Evolutionary conservation across 2,888 invertebrate species (phyloP), one percentile per base, ranked within the genome.

Genomic region (Epinotia bilunana): DNA sequence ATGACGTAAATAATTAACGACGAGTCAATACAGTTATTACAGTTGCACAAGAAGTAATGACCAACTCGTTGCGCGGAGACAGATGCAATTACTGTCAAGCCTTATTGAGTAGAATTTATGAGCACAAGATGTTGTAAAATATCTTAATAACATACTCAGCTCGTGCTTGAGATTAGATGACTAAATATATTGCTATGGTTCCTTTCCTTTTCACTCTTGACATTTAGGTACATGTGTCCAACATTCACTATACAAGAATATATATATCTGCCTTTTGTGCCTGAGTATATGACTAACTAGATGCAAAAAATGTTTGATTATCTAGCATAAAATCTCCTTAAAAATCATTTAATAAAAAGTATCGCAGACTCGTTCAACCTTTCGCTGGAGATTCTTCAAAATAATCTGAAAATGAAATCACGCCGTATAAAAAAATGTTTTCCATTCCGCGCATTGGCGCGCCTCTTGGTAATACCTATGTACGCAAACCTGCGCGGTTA

Each of bases 401-500:
- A 67, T 69, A 57, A 71, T 74, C 63, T 77, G 71, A 75, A 78
- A 80, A 79, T 78, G 76, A 81, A 82, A 83, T 81, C 80, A 79
- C 78, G 77, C 74, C 77, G 77, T 80, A 81, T 83, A 80, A 83
- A 86, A 80, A 83, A 86, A 88, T 87, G 86, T 88, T 88, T 86
- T 81, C 55, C 71, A 61, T 75, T 72, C 81, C 77, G 79, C 82
- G 86, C 86, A 84, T 82, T 81, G 82, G 82, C 83, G 85, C 84
- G 87, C 85, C 88, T 88, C 88, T 89, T 88, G 86, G 88, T 85
- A 84, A 84, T 71, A 67, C n/a, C n/a, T n/a, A n/a, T n/a, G n/a
- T 90, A 90, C 88, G 89, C 88, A 89, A 91, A 91, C 89, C 90
- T 90, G 88, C 88, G 90, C 87, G 83, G 88, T 91, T 93, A 93